Percentiles rank a stretch among this genome's conserved stretches.
Evolutionary conservation across 2,113 vertebrate genomes (phyloP).

Genomic region (Actenoides lindsayi): DNA sequence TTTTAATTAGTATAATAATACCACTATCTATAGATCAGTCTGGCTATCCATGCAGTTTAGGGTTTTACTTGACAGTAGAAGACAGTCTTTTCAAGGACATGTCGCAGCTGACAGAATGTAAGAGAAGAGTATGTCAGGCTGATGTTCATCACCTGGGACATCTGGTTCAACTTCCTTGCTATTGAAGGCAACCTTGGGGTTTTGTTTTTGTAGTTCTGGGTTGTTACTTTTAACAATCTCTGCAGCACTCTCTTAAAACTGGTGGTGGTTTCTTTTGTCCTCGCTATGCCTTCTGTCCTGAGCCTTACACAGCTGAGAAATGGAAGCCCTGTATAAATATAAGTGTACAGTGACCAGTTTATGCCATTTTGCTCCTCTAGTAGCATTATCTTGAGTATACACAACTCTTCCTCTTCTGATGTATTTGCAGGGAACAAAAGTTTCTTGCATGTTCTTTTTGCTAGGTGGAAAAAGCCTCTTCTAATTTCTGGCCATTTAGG

Average conservation of each 20-base stretch:
- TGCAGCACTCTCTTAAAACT: neutral
- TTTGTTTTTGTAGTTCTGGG: too few species aligned
- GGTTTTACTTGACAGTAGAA: neutral
- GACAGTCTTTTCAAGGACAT: neutral
- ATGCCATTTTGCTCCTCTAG: neutral
- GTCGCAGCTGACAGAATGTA: neutral
- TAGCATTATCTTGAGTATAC: neutral
- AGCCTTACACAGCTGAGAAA: neutral
- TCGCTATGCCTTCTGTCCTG: neutral
- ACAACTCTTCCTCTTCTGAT: neutral
- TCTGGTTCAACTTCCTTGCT: neutral
- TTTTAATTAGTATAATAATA: neutral
- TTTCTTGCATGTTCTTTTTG: neutral
- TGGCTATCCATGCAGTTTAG: neutral
- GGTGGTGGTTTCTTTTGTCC: neutral
- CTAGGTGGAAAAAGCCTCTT: neutral
- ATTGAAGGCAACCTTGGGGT: neutral
- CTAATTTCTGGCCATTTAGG: neutral
- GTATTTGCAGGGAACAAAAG: neutral
- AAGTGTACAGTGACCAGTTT: neutral
- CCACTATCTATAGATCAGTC: neutral
- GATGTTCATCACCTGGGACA: neutral
- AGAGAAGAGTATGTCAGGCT: neutral
- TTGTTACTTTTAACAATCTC: neutral
- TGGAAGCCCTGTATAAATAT: neutral